Conservation (phyloP, 1,140 invertebrate genomes). For the Drosophila truncata region DNA sequence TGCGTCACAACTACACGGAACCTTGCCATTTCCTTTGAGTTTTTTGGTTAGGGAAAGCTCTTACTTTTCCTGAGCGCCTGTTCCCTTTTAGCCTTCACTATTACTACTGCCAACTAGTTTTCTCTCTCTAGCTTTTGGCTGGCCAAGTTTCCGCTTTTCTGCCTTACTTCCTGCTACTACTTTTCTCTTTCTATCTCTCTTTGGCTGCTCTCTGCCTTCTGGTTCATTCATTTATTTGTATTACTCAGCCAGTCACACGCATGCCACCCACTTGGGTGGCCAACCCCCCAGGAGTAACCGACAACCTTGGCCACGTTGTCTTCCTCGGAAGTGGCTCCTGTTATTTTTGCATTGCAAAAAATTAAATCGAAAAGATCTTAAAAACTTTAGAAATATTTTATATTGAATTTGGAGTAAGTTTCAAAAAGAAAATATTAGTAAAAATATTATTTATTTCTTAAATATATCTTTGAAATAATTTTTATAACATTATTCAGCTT, state of each 20-base stretch:
- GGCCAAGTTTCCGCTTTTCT: conserved; percentile 3
- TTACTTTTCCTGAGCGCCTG: conserved; percentile 70
- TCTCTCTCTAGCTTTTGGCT: conserved; percentile 26
- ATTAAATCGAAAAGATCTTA: neutral
- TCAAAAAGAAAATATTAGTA: neutral
- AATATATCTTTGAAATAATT: neutral
- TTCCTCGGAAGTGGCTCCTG: conserved; percentile 18
- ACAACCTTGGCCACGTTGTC: conserved; percentile 45
- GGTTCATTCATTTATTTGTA: conserved; percentile 83
- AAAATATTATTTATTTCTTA: neutral
- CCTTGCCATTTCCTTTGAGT: conserved; percentile 38
- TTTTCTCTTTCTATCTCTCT: neutral
- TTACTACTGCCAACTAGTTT: conserved; percentile 65
- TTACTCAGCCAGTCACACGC: conserved; percentile 68
- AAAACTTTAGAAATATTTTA: neutral
- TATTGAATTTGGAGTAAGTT: neutral
- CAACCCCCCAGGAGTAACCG: neutral
- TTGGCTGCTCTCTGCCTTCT: neutral
- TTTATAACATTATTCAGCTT: neutral
- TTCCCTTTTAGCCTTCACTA: conserved; percentile 70
- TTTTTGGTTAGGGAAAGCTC: conserved; percentile 34
- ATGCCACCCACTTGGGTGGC: conserved; percentile 37
- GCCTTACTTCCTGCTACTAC: neutral
- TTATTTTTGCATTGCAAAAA: conserved; percentile 12
- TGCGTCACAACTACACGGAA: conserved; percentile 37